A percentile compares a stretch with the other conserved stretches of the same genome.
These are phyloP conservation scores for Ptycholaimellus sp. DNA, from an alignment of 2,888 invertebrate species.

Conservation along the genomic window DNA sequence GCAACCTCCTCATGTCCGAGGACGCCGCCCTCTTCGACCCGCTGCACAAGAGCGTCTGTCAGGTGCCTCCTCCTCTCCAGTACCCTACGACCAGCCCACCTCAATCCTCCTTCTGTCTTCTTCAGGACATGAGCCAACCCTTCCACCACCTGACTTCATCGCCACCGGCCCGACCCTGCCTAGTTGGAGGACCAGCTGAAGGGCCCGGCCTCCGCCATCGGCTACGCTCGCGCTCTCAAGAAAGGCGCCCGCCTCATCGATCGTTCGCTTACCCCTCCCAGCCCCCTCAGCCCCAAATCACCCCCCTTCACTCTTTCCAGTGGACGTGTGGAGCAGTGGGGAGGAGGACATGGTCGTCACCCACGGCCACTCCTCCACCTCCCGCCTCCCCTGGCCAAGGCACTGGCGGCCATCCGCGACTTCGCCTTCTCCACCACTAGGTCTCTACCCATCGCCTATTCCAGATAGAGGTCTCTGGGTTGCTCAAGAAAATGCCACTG, in stretches of 20 bases:
- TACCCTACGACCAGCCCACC: too few species aligned
- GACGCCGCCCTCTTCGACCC: slow-evolving; percentile 35
- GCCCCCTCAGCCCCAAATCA: not conserved
- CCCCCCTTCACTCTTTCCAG: slow-evolving; percentile 19
- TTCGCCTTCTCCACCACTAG: too few species aligned
- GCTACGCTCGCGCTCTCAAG: slow-evolving; percentile 32
- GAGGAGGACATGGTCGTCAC: slow-evolving; percentile 28
- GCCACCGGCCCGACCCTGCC: slow-evolving; percentile 31
- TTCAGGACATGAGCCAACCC: slow-evolving; percentile 37
- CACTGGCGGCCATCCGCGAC: slow-evolving; percentile 30
- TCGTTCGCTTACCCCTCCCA: slow-evolving; percentile 17
- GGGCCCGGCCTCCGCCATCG: slow-evolving; percentile 34
- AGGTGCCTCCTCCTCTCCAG: too few species aligned
- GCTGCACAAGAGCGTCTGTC: slow-evolving; percentile 29
- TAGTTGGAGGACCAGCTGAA: slow-evolving; percentile 35
- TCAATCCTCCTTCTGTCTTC: too few species aligned
- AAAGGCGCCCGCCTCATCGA: slow-evolving; percentile 36
- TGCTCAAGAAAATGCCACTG: too few species aligned
- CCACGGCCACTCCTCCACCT: slow-evolving; percentile 35
- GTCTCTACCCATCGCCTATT: too few species aligned
- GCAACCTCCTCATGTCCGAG: slow-evolving; percentile 27
- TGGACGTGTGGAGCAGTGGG: slow-evolving; percentile 36
- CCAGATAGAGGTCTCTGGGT: too few species aligned
- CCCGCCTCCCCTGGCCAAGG: slow-evolving; percentile 29
- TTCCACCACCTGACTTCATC: slow-evolving; percentile 34